phyloP scores from a whole-genome alignment of 1,140 invertebrate genomes.

The Bursaphelenchus mucronatus region DNA sequence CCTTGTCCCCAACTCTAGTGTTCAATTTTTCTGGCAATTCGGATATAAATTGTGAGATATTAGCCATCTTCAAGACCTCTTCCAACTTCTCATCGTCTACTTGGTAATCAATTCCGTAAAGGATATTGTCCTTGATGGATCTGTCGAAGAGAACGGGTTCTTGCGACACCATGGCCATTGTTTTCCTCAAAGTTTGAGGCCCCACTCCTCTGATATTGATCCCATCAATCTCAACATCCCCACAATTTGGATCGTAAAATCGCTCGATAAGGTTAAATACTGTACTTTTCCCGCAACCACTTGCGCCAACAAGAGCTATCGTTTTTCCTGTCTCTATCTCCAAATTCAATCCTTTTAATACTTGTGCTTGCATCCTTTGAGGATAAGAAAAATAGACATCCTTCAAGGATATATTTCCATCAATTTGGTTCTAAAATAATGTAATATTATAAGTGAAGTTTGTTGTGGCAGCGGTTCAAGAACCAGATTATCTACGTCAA shows the following conservation, averaged over 20 bases:
- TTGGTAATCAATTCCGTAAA: slow-evolving; percentile 21
- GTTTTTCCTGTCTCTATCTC: slow-evolving; percentile 76
- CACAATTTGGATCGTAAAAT: slow-evolving; percentile 75
- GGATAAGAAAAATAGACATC: slow-evolving; percentile 63
- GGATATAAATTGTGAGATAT: slow-evolving; percentile 15
- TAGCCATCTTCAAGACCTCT: slow-evolving; percentile 22
- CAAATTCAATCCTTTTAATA: slow-evolving; percentile 72
- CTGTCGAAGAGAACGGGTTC: slow-evolving; percentile 62
- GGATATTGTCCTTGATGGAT: slow-evolving; percentile 34
- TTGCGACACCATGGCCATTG: slow-evolving; percentile 33
- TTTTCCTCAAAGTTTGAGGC: slow-evolving; percentile 23
- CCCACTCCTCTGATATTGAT: slow-evolving; percentile 20
- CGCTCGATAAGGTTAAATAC: slow-evolving; percentile 74
- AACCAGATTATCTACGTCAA: slow-evolving; percentile 11
- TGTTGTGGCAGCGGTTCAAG: not conserved
- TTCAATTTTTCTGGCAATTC: slow-evolving; percentile 21
- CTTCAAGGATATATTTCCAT: slow-evolving; percentile 59
- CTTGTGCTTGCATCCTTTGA: slow-evolving; percentile 62
- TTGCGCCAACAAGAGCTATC: slow-evolving; percentile 78
- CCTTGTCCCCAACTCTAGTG: slow-evolving; percentile 43
- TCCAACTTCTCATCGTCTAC: slow-evolving; percentile 22
- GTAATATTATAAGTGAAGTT: slow-evolving; percentile 1
- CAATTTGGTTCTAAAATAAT: slow-evolving; percentile 17
- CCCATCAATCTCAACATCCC: slow-evolving; percentile 58
- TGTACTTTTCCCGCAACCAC: slow-evolving; percentile 79